These are phyloP conservation scores for Bacillus rossius DNA, from an alignment of 1,140 invertebrate genomes.

Conservation along the genomic window DNA sequence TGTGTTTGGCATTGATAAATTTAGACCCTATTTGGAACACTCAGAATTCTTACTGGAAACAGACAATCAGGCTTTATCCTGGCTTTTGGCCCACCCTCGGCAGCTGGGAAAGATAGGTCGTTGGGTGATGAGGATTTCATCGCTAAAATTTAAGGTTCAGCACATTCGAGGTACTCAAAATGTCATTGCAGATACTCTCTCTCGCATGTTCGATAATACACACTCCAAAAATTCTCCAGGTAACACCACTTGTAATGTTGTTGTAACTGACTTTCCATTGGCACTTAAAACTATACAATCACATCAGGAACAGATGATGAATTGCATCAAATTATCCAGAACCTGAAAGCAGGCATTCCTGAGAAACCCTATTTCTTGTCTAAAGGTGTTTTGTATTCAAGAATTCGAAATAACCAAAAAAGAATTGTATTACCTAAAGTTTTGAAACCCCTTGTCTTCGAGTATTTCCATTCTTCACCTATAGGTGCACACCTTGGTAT, in stretches of 20 bases:
- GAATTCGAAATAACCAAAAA: not conserved
- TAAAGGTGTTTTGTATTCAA: not conserved
- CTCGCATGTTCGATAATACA: not conserved
- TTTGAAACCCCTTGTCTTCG: not conserved
- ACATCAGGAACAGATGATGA: not conserved
- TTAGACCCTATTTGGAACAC: not conserved
- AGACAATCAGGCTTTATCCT: too few relatives aligned
- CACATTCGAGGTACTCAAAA: not conserved
- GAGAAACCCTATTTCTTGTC: not conserved
- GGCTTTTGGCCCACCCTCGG: too few relatives aligned
- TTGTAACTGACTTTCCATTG: not conserved
- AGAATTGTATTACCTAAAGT: not conserved
- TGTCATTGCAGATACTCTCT: not conserved
- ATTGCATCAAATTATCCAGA: not conserved
- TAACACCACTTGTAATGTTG: not conserved
- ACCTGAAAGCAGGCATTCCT: not conserved
- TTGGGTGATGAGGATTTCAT: too few relatives aligned
- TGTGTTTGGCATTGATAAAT: not conserved
- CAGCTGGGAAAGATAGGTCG: too few relatives aligned
- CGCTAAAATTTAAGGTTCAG: too few relatives aligned
- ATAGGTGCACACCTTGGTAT: not conserved
- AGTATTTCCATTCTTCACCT: not conserved
- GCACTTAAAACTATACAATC: not conserved
- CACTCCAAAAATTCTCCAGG: not conserved
- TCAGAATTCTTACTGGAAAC: too few relatives aligned